Conservation (phyloP, 2,888 invertebrate species). For the Caenorhabditis sp. region DNA sequence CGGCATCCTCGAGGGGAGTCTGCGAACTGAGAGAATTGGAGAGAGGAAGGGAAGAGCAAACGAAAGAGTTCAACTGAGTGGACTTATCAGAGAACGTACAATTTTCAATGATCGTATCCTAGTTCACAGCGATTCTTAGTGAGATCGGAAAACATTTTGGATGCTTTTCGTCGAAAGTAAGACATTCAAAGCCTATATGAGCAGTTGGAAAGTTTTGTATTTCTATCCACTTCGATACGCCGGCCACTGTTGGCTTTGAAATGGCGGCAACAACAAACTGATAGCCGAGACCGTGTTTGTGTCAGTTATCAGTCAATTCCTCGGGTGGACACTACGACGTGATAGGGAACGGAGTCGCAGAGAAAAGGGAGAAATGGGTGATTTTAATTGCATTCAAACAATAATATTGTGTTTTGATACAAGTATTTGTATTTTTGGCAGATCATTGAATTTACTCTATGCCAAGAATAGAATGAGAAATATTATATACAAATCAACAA, state of each 20-base stretch:
- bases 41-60: conserved; percentile 6
- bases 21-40: not conserved
- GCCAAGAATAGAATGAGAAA: not conserved
- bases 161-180: not conserved
- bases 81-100: conserved; percentile 21
- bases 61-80: not conserved
- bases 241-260: conserved; percentile 11
- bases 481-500: too few species aligned
- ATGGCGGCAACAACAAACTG: conserved; percentile 48
- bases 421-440: too few species aligned
- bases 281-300: conserved; percentile 43
- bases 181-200: not conserved
- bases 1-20: conserved; percentile 34
- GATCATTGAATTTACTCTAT: conserved; percentile 15
- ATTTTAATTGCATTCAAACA: conserved; percentile 45
- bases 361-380: conserved; percentile 12
- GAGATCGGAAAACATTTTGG: too few species aligned
- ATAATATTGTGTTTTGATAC: conserved; percentile 31
- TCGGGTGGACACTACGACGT: conserved; percentile 32
- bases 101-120: not conserved
- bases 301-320: conserved; percentile 50
- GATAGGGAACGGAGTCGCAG: conserved; percentile 19
- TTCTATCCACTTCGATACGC: not conserved
- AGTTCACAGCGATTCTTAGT: too few species aligned
- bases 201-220: not conserved